Percentiles rank a stretch among this genome's conserved stretches.
Evolutionary conservation across 2,797 vertebrate genomes (phyloP).

Genomic region (Rallus crepitans): DNA sequence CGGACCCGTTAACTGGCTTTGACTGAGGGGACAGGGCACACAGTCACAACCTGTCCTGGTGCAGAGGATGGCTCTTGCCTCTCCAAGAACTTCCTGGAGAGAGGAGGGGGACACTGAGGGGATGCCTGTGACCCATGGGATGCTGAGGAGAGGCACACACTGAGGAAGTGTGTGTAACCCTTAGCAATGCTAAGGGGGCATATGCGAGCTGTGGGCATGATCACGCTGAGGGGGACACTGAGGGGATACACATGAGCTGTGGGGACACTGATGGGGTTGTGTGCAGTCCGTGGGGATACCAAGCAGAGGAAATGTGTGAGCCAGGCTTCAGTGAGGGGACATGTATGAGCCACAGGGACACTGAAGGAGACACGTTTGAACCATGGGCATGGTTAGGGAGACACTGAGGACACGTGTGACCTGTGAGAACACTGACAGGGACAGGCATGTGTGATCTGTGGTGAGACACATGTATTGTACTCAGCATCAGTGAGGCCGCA

Average conservation of each 20-base stretch:
- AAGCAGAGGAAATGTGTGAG: too few relatives aligned
- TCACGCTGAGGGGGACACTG: too few relatives aligned
- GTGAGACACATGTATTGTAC: too few relatives aligned
- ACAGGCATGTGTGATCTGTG: rapidly evolving
- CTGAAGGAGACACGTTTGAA: not conserved
- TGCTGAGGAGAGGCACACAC: not conserved
- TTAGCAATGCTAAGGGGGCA: too few relatives aligned
- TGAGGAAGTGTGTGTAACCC: not conserved
- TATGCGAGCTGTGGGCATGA: too few relatives aligned
- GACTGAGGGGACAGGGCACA: rapidly evolving
- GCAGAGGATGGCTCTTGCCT: not conserved
- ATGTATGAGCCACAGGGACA: rapidly evolving
- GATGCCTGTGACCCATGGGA: not conserved
- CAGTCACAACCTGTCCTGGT: not conserved
- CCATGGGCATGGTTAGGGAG: not conserved
- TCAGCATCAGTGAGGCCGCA: too few relatives aligned
- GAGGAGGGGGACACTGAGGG: not conserved
- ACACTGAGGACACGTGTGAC: too few relatives aligned
- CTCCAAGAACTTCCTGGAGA: not conserved
- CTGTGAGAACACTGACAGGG: not conserved
- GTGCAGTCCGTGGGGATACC: too few relatives aligned
- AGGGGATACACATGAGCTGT: not conserved
- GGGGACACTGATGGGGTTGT: not conserved
- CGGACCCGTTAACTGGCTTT: rapidly evolving
- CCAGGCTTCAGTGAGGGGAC: not conserved